A percentile compares a stretch with the other conserved stretches of the same genome.
These are phyloP conservation scores for Melanotaenia maccullochi DNA, from an alignment of 2,797 vertebrate species.

Conservation along the genomic window DNA sequence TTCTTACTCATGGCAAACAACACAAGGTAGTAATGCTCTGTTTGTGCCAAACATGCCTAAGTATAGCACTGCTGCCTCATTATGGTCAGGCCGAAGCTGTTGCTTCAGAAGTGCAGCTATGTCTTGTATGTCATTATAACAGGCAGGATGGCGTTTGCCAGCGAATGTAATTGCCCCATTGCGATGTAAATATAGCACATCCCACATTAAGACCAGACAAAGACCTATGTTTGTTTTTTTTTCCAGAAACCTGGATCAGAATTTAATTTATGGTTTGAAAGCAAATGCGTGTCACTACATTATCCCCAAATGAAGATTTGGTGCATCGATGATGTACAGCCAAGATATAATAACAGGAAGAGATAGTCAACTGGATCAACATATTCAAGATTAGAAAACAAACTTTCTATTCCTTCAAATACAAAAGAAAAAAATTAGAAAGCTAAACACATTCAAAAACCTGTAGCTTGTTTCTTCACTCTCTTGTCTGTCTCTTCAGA, in stretches of 20 bases:
- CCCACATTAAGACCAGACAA: slow-evolving; percentile 55
- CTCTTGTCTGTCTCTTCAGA: slow-evolving; percentile 20
- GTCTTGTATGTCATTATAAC: slow-evolving; percentile 73
- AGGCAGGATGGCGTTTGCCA: slow-evolving; percentile 65
- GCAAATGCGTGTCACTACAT: slow-evolving; percentile 44
- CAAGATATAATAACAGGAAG: slow-evolving; percentile 8
- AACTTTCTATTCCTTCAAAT: slow-evolving; percentile 23
- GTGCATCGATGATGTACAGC: slow-evolving; percentile 24
- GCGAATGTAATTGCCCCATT: slow-evolving; percentile 76
- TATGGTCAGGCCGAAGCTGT: slow-evolving; percentile 70
- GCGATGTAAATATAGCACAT: slow-evolving; percentile 72
- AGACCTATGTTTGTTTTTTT: slow-evolving; percentile 70
- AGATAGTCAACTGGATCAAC: slow-evolving; percentile 12
- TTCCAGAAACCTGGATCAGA: slow-evolving; percentile 55
- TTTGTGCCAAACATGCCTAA: slow-evolving; percentile 73
- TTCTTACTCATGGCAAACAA: slow-evolving; percentile 51
- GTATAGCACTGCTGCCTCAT: slow-evolving; percentile 78
- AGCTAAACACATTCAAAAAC: neutral
- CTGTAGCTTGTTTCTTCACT: neutral
- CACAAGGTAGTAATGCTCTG: slow-evolving; percentile 62
- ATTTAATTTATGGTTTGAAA: slow-evolving; percentile 62
- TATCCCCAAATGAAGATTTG: slow-evolving; percentile 37
- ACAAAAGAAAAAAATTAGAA: slow-evolving; percentile 8
- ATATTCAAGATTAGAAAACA: slow-evolving; percentile 27
- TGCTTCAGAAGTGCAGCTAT: slow-evolving; percentile 57